A percentile compares a stretch with the other conserved stretches of the same genome.
Evolutionary conservation across 1,140 invertebrate species (phyloP).

Genomic region (Goniozus legneri): DNA sequence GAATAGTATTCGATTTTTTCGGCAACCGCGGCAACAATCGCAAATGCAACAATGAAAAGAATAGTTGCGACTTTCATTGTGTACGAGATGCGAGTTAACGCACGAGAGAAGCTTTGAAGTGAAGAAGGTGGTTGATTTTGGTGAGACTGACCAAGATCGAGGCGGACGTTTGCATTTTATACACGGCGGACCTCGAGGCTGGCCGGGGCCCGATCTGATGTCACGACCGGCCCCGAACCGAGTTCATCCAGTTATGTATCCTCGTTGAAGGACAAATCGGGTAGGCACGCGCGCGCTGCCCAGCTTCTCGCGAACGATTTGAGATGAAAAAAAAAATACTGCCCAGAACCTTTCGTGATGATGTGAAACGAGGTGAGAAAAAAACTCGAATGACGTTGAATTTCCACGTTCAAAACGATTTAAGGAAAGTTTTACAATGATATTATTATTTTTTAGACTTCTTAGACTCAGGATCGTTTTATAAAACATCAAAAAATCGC

Average conservation of each 20-base stretch:
- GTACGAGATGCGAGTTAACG: not conserved
- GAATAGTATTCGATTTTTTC: slow-evolving; percentile 31
- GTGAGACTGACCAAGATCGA: not conserved
- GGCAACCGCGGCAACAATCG: not conserved
- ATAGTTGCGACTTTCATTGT: not conserved
- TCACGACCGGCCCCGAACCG: not conserved
- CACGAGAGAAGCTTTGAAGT: not conserved
- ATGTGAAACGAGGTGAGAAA: too few species aligned
- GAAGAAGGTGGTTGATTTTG: not conserved
- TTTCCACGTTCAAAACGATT: too few species aligned
- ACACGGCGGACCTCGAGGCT: not conserved
- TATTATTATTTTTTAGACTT: too few species aligned
- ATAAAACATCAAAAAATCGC: too few species aligned
- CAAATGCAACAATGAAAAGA: not conserved
- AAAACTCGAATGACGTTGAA: too few species aligned
- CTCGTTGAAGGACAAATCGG: too few species aligned
- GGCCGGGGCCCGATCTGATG: not conserved
- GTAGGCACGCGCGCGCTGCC: too few species aligned
- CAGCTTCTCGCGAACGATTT: too few species aligned
- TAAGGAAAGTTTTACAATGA: too few species aligned
- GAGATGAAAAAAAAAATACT: too few species aligned
- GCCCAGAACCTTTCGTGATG: too few species aligned
- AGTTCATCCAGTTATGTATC: not conserved
- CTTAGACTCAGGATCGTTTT: too few species aligned
- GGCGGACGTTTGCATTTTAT: not conserved